Base-by-base conservation (phyloP, 1,140 invertebrate species). In the Metopolophium dirhodum region DNA sequence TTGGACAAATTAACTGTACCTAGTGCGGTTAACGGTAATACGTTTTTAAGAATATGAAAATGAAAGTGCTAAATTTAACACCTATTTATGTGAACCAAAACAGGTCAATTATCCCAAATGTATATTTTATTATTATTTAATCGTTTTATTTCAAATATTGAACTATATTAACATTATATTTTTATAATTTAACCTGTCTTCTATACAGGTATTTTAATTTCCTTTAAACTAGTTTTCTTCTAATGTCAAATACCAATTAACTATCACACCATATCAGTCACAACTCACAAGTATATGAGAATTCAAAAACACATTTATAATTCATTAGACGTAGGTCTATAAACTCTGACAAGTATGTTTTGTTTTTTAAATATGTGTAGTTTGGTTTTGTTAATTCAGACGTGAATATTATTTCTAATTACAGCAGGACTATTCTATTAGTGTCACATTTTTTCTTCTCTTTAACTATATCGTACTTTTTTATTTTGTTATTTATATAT, bases 91-190 rank as follows among this genome's bases (percentile, higher is more conserved):
- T 68, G 26, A 30, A 30, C 9, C 61, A 68, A 68, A 68, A 68
- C 3, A 61, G 57, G 57, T 30, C 26, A 61, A 61, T 61, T 61
- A 61, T 61, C n/a, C 30, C n/a, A 77, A 77, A 77, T 77, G 61
- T 77, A 77, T n/a, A 77, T 18, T n/a, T 30, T 61, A 77, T 7
- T 18, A n/a, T 18, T 8, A 68, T n/a, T n/a, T 77, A n/a, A 77
- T 77, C 61, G 30, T 77, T 35, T 77, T n/a, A 77, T 77, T 77
- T 77, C 61, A 77, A 77, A n/a, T 77, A 77, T 77, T 77, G 61
- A n/a, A n/a, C 14, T 68, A 61, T 30, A 30, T 61, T 61, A 30
- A 68, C 30, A 68, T n/a, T 68, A n/a, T n/a, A n/a, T 3, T 68
- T 18, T n/a, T n/a, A 68, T 68, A n/a, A 68, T 68, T 68, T 68